phyloP scores from a whole-genome alignment of 35 echinoderm and acorn worm species.

The Strongylocentrotus purpuratus region DNA sequence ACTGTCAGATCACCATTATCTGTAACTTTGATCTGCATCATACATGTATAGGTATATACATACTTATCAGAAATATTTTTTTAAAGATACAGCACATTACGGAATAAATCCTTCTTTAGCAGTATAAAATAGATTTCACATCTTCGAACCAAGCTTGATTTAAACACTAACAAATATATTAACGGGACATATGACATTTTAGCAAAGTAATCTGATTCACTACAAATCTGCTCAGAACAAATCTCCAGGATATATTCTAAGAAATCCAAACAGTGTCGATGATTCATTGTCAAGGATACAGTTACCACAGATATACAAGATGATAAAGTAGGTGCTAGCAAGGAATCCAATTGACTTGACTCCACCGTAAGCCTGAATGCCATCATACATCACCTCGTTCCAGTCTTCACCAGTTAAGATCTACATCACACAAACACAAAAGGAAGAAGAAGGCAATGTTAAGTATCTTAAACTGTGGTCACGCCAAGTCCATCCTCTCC shows the following conservation, averaged over 20 bases:
- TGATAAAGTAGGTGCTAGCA: slow-evolving; percentile 91
- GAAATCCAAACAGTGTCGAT: not conserved
- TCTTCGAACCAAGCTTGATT: too few species aligned
- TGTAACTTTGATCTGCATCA: too few species aligned
- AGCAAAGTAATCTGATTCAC: too few species aligned
- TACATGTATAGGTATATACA: too few species aligned
- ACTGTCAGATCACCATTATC: too few species aligned
- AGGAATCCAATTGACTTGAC: slow-evolving; percentile 85
- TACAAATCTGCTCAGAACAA: not conserved
- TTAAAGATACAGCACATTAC: too few species aligned
- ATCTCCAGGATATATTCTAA: not conserved
- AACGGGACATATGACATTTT: too few species aligned
- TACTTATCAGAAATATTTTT: too few species aligned
- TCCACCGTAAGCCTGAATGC: slow-evolving; percentile 85
- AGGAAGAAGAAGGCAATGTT: not conserved
- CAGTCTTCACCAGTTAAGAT: slow-evolving; percentile 98
- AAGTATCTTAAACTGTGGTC: not conserved
- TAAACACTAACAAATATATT: too few species aligned
- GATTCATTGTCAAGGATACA: slow-evolving; percentile 86
- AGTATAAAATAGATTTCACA: too few species aligned
- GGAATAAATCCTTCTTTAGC: too few species aligned
- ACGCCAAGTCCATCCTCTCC: too few species aligned
- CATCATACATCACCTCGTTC: slow-evolving; percentile 99
- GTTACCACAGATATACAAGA: slow-evolving; percentile 95
- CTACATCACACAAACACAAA: slow-evolving; percentile 35